These are phyloP conservation scores for Priocnemis perturbator DNA, from an alignment of 2,888 invertebrate species.

Conservation along the genomic window DNA sequence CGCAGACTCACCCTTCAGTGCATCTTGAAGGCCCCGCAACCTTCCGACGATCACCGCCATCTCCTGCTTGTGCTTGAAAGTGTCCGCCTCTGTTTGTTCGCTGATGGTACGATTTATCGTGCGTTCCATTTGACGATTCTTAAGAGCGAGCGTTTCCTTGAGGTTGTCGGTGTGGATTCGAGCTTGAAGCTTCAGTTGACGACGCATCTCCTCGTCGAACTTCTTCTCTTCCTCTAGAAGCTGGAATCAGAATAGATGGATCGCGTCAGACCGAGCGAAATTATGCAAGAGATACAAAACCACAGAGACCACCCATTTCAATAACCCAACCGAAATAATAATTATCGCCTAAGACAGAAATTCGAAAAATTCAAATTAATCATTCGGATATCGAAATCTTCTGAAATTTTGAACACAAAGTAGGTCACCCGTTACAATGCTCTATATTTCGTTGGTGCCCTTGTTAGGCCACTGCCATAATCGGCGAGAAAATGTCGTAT, in stretches of 20 bases:
- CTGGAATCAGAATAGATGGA: conserved; percentile 71
- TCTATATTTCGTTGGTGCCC: too few species aligned
- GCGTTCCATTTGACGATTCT: conserved; percentile 79
- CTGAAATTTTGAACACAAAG: too few species aligned
- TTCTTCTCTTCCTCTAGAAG: conserved; percentile 79
- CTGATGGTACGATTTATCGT: conserved; percentile 78
- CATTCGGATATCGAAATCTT: too few species aligned
- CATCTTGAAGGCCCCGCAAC: conserved; percentile 86
- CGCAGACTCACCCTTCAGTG: conserved; percentile 80
- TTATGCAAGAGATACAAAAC: too few species aligned
- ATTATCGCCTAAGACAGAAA: too few species aligned
- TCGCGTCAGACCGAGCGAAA: not conserved
- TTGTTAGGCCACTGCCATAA: not conserved
- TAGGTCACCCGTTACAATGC: too few species aligned
- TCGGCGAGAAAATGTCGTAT: not conserved
- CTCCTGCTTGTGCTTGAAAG: conserved; percentile 82
- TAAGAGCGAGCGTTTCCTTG: conserved; percentile 81
- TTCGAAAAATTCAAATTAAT: too few species aligned
- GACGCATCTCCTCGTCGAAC: conserved; percentile 83
- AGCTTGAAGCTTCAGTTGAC: conserved; percentile 88
- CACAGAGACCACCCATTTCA: too few species aligned
- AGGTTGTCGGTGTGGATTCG: conserved; percentile 91
- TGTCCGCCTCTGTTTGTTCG: conserved; percentile 83
- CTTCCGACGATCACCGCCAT: conserved; percentile 85
- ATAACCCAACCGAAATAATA: too few species aligned